Base-by-base conservation (phyloP, 2,797 vertebrate species). In the Cyprinella venusta region DNA sequence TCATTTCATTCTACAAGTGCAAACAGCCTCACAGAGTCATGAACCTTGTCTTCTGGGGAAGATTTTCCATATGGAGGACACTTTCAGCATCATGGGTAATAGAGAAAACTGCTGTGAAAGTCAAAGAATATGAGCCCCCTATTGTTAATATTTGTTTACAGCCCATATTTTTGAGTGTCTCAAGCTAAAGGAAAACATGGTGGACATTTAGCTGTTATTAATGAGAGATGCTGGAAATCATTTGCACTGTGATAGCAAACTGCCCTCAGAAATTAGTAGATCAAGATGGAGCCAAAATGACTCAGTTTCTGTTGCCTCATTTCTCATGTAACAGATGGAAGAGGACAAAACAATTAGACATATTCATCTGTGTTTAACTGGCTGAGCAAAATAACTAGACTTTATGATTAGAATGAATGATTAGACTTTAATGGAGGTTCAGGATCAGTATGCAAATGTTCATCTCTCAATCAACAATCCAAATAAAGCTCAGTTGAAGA, bases 321-420 rank as follows among this genome's bases (percentile, higher is more conserved):
- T 59, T 59, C 33, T 59, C 52, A 59, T 40, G 21, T 18, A 76
- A 59, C 52, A 76, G 72, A 76, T 59, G 72, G 72, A 40, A 76
- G 72, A 59, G 72, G 52, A 59, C 72, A 56, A 40, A 75, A 75
- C 21, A 59, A 59, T 75, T 24, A 38, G 33, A 75, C 38, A 56
- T n/a, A 15, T 2, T 33, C 30, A 75, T 52, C 19, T 75, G 33
- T 75, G 52, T 59, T 75, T 72, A 72, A 74, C 50, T 74, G 48
- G 48, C 48, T 54, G 19, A 21, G 26, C 18, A 21, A 54, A 36
- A 36, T 52, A 54, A 12, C 6, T 3, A 72, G 48, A 72, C 48
- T 72, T 72, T 33, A 21, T 30, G 36, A 52, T n/a, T n/a, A n/a
- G n/a, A n/a, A n/a, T n/a, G 19, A 72, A 72, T 72, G 50, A 72